Percentiles rank a stretch among this genome's conserved stretches.
Conservation (phyloP, 2,888 invertebrate genomes). For the Galeruca laticollis region DNA sequence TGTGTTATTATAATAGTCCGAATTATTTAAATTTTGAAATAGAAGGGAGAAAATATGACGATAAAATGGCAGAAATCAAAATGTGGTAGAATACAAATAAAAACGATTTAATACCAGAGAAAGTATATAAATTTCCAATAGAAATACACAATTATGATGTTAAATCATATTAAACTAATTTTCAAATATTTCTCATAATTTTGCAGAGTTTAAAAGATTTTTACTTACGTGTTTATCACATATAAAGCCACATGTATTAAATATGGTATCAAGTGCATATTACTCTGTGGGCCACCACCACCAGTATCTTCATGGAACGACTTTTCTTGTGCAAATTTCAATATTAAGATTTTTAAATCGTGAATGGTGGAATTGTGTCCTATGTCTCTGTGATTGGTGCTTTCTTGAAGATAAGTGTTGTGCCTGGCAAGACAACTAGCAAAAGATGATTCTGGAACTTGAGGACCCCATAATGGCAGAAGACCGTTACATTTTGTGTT, state of each 20-base stretch:
- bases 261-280: constrained; percentile 96
- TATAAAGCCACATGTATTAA: constrained; percentile 94
- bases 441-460: constrained; percentile 92
- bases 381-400: constrained; percentile 81
- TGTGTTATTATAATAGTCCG: no score
- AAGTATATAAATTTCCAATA: no score
- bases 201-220: neutral
- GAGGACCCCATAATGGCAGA: constrained; percentile 96
- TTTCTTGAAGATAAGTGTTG: constrained; percentile 85
- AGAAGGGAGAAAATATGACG: no score
- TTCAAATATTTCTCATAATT: constrained; percentile 17
- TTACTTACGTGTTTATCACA: constrained; percentile 85
- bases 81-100: no score
- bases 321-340: constrained; percentile 92
- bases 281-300: constrained; percentile 96
- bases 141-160: neutral
- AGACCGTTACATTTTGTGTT: constrained; percentile 98
- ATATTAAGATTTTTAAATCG: constrained; percentile 89
- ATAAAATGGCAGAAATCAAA: no score
- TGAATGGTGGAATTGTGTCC: constrained; percentile 87
- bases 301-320: constrained; percentile 98
- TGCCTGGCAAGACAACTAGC: constrained; percentile 94
- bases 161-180: no score
- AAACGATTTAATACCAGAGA: no score
- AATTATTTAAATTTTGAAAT: no score